These are phyloP conservation scores for Agriopis marginaria DNA, from an alignment of 2,888 invertebrate genomes.

Conservation along the genomic window DNA sequence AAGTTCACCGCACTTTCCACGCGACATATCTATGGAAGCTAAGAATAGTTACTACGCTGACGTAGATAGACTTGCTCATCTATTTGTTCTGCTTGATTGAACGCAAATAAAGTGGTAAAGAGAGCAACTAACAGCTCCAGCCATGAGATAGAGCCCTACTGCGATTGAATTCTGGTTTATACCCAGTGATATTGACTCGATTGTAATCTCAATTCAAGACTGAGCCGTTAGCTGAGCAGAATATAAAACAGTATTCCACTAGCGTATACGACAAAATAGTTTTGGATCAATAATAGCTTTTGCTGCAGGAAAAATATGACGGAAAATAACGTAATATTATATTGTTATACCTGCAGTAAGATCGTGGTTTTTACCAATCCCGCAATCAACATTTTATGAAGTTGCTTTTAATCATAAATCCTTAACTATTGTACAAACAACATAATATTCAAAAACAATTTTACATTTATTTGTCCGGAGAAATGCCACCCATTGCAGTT, in stretches of 20 bases:
- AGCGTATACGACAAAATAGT: conserved; percentile 31
- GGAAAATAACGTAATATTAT: not conserved
- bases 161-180: conserved; percentile 65
- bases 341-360: not conserved
- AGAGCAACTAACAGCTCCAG: conserved; percentile 62
- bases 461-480: conserved; percentile 39
- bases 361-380: not conserved
- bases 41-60: conserved; percentile 27
- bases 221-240: conserved; percentile 63
- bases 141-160: conserved; percentile 63
- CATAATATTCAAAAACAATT: conserved; percentile 1
- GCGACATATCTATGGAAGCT: conserved; percentile 20
- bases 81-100: conserved; percentile 60
- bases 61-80: conserved; percentile 33
- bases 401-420: not conserved
- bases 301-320: conserved; percentile 39
- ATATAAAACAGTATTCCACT: conserved; percentile 63
- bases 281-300: conserved; percentile 9
- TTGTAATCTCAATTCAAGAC: conserved; percentile 65
- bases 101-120: conserved; percentile 69
- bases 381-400: conserved; percentile 1
- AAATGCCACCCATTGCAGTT: conserved; percentile 6
- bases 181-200: conserved; percentile 69
- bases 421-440: conserved; percentile 2
- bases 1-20: conserved; percentile 31